phyloP scores from a whole-genome alignment of 1,140 invertebrate species.

The Bombus polaris region DNA sequence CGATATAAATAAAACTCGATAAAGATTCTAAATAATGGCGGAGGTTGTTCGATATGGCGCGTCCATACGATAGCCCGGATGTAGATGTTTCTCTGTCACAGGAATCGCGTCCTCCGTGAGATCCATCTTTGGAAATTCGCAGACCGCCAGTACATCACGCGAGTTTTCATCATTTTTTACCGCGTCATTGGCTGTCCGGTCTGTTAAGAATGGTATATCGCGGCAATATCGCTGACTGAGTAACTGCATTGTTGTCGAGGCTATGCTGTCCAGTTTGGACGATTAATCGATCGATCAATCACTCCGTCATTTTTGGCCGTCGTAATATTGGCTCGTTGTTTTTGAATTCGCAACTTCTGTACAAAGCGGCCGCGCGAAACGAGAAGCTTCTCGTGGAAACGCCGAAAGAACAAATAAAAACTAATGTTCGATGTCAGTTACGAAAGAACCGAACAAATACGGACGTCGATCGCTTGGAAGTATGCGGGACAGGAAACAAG shows the following conservation, averaged over 20 bases:
- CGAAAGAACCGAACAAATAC: not conserved
- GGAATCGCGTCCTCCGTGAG: not conserved
- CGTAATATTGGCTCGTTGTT: conserved; percentile 30
- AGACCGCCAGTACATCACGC: not conserved
- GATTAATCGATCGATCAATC: conserved; percentile 59
- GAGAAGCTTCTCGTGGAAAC: not conserved
- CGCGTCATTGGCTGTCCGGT: conserved; percentile 10
- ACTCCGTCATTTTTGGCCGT: conserved; percentile 21
- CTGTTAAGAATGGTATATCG: conserved; percentile 38
- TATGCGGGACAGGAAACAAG: not conserved
- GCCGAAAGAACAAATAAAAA: not conserved
- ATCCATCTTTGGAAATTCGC: not conserved
- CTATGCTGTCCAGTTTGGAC: conserved; percentile 2
- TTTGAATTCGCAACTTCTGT: conserved; percentile 31
- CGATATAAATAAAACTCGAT: not conserved
- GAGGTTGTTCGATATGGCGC: no score
- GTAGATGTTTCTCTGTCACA: not conserved
- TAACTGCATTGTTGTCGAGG: conserved; percentile 23
- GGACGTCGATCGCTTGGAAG: no score
- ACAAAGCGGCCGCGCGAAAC: not conserved
- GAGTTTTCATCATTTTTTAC: conserved; percentile 15
- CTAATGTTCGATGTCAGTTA: conserved; percentile 4
- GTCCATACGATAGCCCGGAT: no score
- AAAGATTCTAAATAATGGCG: not conserved
- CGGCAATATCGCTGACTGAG: conserved; percentile 18